Conservation (phyloP, 2,113 vertebrate genomes). For the Myiozetetes cayanensis region DNA sequence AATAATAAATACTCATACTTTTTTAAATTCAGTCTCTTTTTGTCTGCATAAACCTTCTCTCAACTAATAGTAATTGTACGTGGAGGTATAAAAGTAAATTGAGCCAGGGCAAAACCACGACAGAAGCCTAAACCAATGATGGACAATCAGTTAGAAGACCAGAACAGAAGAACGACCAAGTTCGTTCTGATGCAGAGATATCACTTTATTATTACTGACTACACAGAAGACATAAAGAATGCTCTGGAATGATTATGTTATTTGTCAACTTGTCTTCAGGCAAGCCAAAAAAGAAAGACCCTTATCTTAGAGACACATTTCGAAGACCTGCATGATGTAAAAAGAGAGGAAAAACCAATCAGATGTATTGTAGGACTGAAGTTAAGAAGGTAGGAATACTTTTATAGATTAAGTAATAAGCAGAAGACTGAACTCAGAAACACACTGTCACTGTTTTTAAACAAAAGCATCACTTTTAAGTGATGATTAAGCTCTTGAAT, state of each 20-base stretch:
- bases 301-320: not conserved
- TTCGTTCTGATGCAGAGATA: not conserved
- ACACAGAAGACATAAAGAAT: not conserved
- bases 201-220: not conserved
- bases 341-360: not conserved
- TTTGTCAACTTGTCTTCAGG: not conserved
- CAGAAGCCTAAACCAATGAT: not conserved
- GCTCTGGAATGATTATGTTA: not conserved
- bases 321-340: not conserved
- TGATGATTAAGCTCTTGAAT: not conserved
- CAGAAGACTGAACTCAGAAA: not conserved
- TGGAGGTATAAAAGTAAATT: too few relatives aligned
- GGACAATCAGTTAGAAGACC: not conserved
- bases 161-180: not conserved
- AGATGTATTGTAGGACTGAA: accelerated
- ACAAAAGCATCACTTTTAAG: not conserved
- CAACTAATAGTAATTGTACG: too few relatives aligned
- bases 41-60: too few relatives aligned
- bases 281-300: not conserved
- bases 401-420: not conserved
- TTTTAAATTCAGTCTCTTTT: too few relatives aligned
- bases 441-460: not conserved
- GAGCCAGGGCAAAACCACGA: too few relatives aligned
- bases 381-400: not conserved
- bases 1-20: too few relatives aligned